Evolutionary conservation across 1,140 invertebrate genomes (phyloP), one percentile per base, ranked within the genome.

Genomic region (Heterodera schachtii): DNA sequence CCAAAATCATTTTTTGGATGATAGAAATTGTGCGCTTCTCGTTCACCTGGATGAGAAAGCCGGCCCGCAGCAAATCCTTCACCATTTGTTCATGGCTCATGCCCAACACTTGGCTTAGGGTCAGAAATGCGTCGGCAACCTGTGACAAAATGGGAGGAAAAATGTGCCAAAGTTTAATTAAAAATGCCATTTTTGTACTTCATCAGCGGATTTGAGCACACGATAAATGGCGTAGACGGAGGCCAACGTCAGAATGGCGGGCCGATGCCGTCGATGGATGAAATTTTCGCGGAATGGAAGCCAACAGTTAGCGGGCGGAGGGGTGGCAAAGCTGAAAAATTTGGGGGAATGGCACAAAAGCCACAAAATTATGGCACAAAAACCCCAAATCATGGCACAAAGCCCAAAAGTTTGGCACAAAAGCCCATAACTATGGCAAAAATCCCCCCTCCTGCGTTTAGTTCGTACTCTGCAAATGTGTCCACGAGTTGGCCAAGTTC

Each of bases 171-270:
- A 66, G 3, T n/a, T 69, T 67, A 57, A 3, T 78, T 4, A 47
- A 78, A 78, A 78, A 44, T 11, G 64, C 21, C 19, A 7, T 6
- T 13, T 52, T 75, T 75, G 13, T 52, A 69, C 81, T 82, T 84
- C 84, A 57, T 84, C 83, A 31, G 82, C 75, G n/a, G 84, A 75
- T 49, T 76, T 83, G 6, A 85, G 46, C 31, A 84, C 84, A 41
- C 83, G 86, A 82, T 85, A 84, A n/a, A 66, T 73, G 3, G 83
- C 85, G 52, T 76, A 84, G 46, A 84, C 76, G n/a, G 83, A 86
- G 16, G 79, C 83, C 16, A 84, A 52, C 0, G 83, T 85, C 0
- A 84, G 57, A 31, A 84, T 85, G 52, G 83, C 84, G 11, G 83
- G 84, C 46, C 84, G 86, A 43, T 73, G 66, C 73, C 85, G 66